Evolutionary conservation across 2,797 vertebrate genomes (phyloP), one percentile per base, ranked within the genome.

Genomic region (Sebastes nivosus): DNA sequence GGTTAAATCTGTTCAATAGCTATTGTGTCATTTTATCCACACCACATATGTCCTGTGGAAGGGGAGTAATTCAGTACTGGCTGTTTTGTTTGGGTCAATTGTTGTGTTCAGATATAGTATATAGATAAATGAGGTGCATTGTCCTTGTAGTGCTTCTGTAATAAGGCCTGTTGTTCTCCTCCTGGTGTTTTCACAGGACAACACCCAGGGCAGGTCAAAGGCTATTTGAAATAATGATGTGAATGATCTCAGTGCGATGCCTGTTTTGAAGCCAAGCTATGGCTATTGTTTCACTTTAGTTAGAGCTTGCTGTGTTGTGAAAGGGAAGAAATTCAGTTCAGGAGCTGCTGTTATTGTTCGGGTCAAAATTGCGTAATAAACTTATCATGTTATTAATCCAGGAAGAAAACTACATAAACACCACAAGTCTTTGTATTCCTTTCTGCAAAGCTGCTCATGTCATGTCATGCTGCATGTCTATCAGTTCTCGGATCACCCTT

Each of bases 91-190:
- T 13, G 14, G 55, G 29, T 76, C 55, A 3, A 6, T 24, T 57
- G 50, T 58, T 58, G 61, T 74, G 77, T 12, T 29, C 29, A 67
- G 80, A 86, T 84, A 57, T 29, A 77, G 22, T 73, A 36, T 84
- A 59, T 68, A 84, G 84, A 87, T 89, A 77, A 85, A 81, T 76
- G 38, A 87, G 54, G 16, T 42, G 8, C 76, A 58, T 92, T 91
- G 82, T 87, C 32, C 61, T 63, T 18, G 8, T 66, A 8, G n/a
- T 65, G 68, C 73, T 69, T 8, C 73, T 83, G n/a, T 63, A 54
- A 55, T 61, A 25, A 72, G n/a, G 64, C 54, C 34, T 77, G 50
- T 81, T 84, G 75, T 67, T 80, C 24, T 63, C 54, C 30, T 67
- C 42, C 55, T 12, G 72, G 65, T 84, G 72, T 85, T 87, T 85